A percentile compares a stretch with the other conserved stretches of the same genome.
These are phyloP conservation scores for Melipona beecheii DNA, from an alignment of 2,888 invertebrate genomes.

Conservation along the genomic window DNA sequence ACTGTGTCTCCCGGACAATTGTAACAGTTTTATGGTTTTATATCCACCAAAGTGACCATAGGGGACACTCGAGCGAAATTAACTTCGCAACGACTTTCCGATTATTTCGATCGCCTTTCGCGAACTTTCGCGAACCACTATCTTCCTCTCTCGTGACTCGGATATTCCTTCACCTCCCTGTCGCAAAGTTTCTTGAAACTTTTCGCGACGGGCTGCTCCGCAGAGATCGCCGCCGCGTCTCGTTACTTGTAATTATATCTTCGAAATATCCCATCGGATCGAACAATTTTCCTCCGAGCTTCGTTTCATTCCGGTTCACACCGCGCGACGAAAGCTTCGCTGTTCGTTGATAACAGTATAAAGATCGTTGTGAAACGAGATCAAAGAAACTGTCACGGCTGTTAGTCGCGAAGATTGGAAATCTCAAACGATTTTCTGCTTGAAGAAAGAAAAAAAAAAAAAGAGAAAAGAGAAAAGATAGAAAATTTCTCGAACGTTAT, in stretches of 20 bases:
- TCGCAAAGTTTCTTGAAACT: not conserved
- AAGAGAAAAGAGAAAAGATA: too few species aligned
- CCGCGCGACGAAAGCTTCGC: too few species aligned
- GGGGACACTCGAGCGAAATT: not conserved
- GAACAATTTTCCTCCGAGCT: too few species aligned
- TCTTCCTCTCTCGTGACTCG: not conserved
- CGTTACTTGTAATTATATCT: not conserved
- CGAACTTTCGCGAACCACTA: constrained; percentile 9
- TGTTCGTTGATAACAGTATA: too few species aligned
- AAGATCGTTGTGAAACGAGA: too few species aligned
- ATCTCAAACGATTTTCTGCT: too few species aligned
- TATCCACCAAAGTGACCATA: not conserved
- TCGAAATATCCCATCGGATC: not conserved
- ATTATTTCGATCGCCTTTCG: constrained; percentile 19
- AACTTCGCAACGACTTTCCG: constrained; percentile 16
- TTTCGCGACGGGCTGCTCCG: not conserved
- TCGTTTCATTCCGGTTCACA: too few species aligned
- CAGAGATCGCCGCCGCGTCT: not conserved
- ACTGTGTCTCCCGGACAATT: not conserved
- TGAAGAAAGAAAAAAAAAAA: too few species aligned
- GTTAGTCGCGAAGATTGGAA: too few species aligned
- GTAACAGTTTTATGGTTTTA: not conserved
- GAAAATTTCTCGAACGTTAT: too few species aligned
- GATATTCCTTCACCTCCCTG: not conserved
- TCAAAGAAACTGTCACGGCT: too few species aligned